Evolutionary conservation across 2,113 vertebrate species (phyloP).

Genomic region (Thalassarche chlororhynchos): DNA sequence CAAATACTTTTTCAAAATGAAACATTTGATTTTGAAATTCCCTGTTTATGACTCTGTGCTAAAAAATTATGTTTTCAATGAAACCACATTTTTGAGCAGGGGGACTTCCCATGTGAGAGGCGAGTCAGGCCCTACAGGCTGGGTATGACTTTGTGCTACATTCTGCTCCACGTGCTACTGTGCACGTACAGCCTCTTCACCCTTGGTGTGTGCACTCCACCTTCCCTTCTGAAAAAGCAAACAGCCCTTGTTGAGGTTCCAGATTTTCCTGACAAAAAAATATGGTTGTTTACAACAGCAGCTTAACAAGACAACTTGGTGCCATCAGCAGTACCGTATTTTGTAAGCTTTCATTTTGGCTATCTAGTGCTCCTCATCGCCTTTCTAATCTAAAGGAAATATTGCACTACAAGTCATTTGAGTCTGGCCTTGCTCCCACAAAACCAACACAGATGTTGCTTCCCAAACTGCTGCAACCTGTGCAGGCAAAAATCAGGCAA

Average conservation of each 20-base stretch:
- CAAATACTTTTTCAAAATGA: background rate
- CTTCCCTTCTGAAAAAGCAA: background rate
- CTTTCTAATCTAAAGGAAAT: background rate
- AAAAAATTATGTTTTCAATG: background rate
- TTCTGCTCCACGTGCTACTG: background rate
- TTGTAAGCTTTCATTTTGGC: background rate
- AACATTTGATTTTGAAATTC: background rate
- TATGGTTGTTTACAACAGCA: background rate
- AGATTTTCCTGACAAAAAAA: background rate
- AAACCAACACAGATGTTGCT: background rate
- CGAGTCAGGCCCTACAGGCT: background rate
- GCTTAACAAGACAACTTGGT: background rate
- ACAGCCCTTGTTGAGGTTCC: background rate
- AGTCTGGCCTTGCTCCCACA: background rate
- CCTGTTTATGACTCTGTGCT: background rate
- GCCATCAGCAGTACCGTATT: background rate
- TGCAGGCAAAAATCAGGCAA: conserved; percentile 35
- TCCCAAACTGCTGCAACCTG: conserved; percentile 18
- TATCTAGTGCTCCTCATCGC: background rate
- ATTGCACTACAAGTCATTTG: background rate
- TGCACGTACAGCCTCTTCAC: background rate
- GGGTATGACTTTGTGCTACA: background rate
- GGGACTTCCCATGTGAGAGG: background rate
- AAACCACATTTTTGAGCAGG: background rate
- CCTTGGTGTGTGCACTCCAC: background rate